Evolutionary conservation across 2,113 vertebrate species (phyloP), one percentile per base, ranked within the genome.

Genomic region (Istiophorus platypterus): DNA sequence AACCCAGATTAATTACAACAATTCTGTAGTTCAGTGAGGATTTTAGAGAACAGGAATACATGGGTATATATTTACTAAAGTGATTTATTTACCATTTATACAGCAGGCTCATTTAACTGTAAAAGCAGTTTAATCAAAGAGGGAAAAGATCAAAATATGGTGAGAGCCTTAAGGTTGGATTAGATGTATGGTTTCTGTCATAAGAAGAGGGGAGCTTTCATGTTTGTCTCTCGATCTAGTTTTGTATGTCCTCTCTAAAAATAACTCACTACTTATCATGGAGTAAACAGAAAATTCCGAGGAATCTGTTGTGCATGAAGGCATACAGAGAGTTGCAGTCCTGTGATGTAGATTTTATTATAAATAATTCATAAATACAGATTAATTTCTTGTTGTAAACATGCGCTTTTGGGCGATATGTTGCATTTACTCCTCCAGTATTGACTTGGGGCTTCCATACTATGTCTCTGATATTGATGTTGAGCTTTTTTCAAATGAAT

Each of bases 281-380:
- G 6, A 45, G 9, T 57, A 76, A 85, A 76, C 51, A 69, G 6
- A 29, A 42, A 64, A 34, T 68, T 45, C 8, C 41, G 31, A 74
- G 18, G 49, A 74, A n/a, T 65, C 45, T 34, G 22, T 2, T 0
- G 6, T 47, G 24, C 29, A 62, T 59, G 12, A 14, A 52, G 62
- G 34, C 51, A 67, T 69, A 64, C 27, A 74, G 61, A 24, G 66
- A 51, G 64, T 0, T 42, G 42, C 2, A 27, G 70, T 34, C 18
- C 31, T 71, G 24, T 80, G 29, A 63, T 6, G 31, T 74, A 3
- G 14, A 61, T 64, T 64, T 70, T 61, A 47, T 27, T 9, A 47
- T 74, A 39, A 67, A 72, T 84, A 72, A 80, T 69, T 76, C 5
- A 72, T n/a, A 15, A 20, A 15, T 3, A 56, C 47, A 29, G 52